Evolutionary conservation across 2,888 invertebrate genomes (phyloP).

Genomic region (Microctonus aethiopoides): DNA sequence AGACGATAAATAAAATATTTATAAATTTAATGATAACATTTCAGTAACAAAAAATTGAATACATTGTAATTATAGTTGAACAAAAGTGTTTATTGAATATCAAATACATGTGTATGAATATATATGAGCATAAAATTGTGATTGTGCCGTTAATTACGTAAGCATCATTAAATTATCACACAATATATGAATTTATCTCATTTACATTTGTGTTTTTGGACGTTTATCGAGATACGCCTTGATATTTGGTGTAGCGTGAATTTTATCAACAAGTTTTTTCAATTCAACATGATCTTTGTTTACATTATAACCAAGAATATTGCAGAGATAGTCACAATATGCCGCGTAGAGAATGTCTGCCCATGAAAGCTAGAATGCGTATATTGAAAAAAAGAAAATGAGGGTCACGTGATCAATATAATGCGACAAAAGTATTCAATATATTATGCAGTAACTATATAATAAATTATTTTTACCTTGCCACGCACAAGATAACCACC

Average conservation of each 20-base stretch:
- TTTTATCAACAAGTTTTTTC: conserved; percentile 64
- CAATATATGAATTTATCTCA: not conserved
- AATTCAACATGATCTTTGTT: conserved; percentile 65
- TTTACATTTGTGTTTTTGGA: conserved; percentile 49
- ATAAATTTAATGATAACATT: not conserved
- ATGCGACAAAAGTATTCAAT: not conserved
- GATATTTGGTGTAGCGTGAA: conserved; percentile 63
- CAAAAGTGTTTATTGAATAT: not conserved
- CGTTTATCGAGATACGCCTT: conserved; percentile 65
- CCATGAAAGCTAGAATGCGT: conserved; percentile 66
- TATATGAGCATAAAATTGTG: not conserved
- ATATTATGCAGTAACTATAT: not conserved
- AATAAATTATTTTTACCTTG: conserved; percentile 52
- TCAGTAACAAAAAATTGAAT: not conserved
- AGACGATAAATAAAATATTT: not conserved
- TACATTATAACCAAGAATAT: conserved; percentile 51
- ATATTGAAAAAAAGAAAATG: not conserved
- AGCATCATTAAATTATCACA: conserved; percentile 3
- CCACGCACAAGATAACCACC: conserved; percentile 58
- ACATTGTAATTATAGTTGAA: not conserved
- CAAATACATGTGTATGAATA: not conserved
- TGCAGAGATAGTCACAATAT: conserved; percentile 59
- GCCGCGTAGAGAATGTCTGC: conserved; percentile 66
- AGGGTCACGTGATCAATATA: not conserved
- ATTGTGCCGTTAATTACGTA: not conserved